Evolutionary conservation across 2,797 vertebrate species (phyloP), one percentile per base, ranked within the genome.

Genomic region (Chiroxiphia lanceolata): DNA sequence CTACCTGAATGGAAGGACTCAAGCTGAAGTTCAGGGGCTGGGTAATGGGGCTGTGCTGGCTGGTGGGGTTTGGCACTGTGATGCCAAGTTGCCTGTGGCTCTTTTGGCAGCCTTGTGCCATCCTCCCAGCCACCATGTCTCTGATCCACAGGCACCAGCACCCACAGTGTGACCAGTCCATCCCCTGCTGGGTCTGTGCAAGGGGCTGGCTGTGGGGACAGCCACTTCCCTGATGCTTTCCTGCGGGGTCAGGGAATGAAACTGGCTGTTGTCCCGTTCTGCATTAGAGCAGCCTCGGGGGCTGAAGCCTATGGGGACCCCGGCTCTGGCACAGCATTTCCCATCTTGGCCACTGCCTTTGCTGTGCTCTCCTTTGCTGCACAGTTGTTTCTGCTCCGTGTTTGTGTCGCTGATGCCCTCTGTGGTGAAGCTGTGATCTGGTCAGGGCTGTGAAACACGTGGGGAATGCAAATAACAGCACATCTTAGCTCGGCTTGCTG

Each of bases 61-160:
- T 26, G 59, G 20, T 31, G 53, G 34, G 2, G 16, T 67, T 76
- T 59, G 82, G 42, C 64, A 34, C 65, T 0, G 1, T 23, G 57
- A 21, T 68, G 53, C 65, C 48, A 19, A 31, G 23, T 50, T 1
- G 3, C 44, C 45, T 20, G 50, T 40, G 59, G 57, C 40, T 31
- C 13, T 76, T 45, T 29, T 9, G 11, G 64, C 94, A 92, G 68
- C 86, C 56, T 67, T 25, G 3, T 76, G 71, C 75, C 78, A 9
- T 64, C 45, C 4, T 68, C 31, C 50, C 69, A 72, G 60, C 51
- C 10, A 2, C 48, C 3, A 1, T 18, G 8, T 67, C 44, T 51
- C 45, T 45, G 77, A 42, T 48, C 81, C 74, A 6, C 0, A 0
- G n/a, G 18, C 61, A 23, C 40, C 2, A 0, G 63, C 23, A 48